These are phyloP conservation scores for Morone saxatilis DNA, from an alignment of 2,113 vertebrate species.

Conservation along the genomic window DNA sequence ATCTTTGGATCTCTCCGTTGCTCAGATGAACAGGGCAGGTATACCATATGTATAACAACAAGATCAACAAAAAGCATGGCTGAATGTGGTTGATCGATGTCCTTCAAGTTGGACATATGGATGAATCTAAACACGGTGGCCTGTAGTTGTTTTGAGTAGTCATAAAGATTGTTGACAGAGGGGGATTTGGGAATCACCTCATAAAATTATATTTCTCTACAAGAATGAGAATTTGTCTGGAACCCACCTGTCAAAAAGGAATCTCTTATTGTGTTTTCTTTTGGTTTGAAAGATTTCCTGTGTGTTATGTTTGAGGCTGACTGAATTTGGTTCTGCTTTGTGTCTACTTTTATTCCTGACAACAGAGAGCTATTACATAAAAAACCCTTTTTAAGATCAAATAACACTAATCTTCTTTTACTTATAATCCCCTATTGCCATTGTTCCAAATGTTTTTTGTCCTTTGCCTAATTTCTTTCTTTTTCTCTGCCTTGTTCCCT, in stretches of 20 bases:
- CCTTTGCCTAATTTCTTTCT: slow-evolving; percentile 2
- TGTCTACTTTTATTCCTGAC: slow-evolving; percentile 24
- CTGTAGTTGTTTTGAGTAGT: background rate
- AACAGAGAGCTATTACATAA: background rate
- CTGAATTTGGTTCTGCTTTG: slow-evolving; percentile 1
- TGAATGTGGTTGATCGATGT: background rate
- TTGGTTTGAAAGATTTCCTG: slow-evolving; percentile 39
- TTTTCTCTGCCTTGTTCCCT: background rate
- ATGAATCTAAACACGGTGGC: no score
- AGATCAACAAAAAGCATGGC: background rate
- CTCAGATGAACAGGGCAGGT: no score
- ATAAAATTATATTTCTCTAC: slow-evolving; percentile 2
- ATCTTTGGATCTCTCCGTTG: no score
- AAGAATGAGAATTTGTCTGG: slow-evolving; percentile 1
- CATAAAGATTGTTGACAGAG: background rate
- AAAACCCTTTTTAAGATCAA: background rate
- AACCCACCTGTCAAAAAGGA: slow-evolving; percentile 12
- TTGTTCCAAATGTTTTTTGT: slow-evolving; percentile 22
- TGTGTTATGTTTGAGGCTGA: background rate
- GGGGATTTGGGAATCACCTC: background rate
- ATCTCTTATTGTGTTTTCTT: slow-evolving; percentile 32
- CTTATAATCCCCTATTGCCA: background rate
- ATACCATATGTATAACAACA: background rate
- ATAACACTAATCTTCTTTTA: slow-evolving; percentile 5
- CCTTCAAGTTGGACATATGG: background rate